Percentiles rank a stretch among this genome's conserved stretches.
Evolutionary conservation across 1,140 invertebrate species (phyloP).

Genomic region (Ostrea edulis): DNA sequence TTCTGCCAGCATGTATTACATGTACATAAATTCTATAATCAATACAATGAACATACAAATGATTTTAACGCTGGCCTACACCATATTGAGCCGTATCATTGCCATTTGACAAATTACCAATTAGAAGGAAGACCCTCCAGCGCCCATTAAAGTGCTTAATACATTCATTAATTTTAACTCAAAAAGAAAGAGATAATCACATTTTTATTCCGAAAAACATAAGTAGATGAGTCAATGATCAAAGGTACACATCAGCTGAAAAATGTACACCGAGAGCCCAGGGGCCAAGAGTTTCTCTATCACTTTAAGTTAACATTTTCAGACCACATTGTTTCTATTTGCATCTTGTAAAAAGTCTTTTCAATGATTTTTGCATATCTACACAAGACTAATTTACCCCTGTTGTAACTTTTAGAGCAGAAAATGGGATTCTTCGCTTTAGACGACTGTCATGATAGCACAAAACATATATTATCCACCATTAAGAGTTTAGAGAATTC

Average conservation of each 20-base stretch:
- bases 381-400: neutral
- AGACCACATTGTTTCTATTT: neutral
- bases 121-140: slow-evolving; percentile 1
- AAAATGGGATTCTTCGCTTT: neutral
- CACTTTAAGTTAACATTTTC: neutral
- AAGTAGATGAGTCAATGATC: slow-evolving; percentile 30
- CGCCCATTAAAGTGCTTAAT: slow-evolving; percentile 13
- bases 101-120: slow-evolving; percentile 29
- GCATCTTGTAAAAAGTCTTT: neutral
- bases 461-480: neutral
- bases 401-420: neutral
- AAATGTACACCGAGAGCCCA: neutral
- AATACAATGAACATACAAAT: slow-evolving; percentile 32
- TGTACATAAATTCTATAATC: slow-evolving; percentile 36
- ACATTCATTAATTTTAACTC: slow-evolving; percentile 36
- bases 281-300: neutral
- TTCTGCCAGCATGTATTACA: slow-evolving; percentile 34
- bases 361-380: neutral
- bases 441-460: neutral
- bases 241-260: slow-evolving; percentile 27
- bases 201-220: slow-evolving; percentile 35
- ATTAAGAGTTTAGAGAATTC: neutral
- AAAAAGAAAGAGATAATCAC: slow-evolving; percentile 27
- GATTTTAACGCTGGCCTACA: slow-evolving; percentile 14
- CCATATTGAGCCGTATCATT: slow-evolving; percentile 7